Evolutionary conservation across 1,140 invertebrate genomes (phyloP), one percentile per base, ranked within the genome.

Genomic region (Metaphire vulgaris): DNA sequence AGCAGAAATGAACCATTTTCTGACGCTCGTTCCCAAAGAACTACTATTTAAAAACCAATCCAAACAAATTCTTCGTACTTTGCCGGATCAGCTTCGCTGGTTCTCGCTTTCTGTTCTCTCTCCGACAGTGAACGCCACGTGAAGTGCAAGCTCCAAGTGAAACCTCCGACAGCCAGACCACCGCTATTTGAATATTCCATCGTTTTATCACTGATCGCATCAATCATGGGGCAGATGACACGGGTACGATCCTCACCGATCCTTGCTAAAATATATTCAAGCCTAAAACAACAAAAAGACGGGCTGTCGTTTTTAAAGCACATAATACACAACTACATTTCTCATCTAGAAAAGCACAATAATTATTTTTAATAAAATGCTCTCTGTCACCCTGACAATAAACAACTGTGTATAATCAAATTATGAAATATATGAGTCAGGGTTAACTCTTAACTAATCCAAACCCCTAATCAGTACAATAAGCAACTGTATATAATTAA

Each of bases 201-300:
- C 0, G 95, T 97, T 82, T 99, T 95, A n/a, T 96, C 91, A 86
- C 98, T 97, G 69, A 99, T 98, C 2, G 98, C 93, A 87, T 99
- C 97, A 79, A 99, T 99, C 26, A 99, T 92, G 90, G 74, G 90
- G 90, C 41, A 93, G 91, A 86, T 95, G 91, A 81, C 92, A 88
- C 88, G 93, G 92, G 87, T 94, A 91, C 87, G 88, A 85, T 97
- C 92, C 31, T 91, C 88, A 0, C 94, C 94, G 80, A 99, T 98
- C 77, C 95, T 88, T 86, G 97, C 95, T 79, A 99, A 87, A 26
- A 98, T 87, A 0, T 96, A 96, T 83, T 98, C 97, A 96, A 99
- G 56, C 96, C 96, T 91, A 87, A 64, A 64, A 73, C 41, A 56
- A 56, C n/a, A n/a, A n/a, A n/a, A n/a, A n/a, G n/a, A n/a, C n/a